A percentile compares a stretch with the other conserved stretches of the same genome.
These are phyloP conservation scores for Eulemur rufifrons DNA, from an alignment of 2,113 vertebrate species.

Conservation along the genomic window DNA sequence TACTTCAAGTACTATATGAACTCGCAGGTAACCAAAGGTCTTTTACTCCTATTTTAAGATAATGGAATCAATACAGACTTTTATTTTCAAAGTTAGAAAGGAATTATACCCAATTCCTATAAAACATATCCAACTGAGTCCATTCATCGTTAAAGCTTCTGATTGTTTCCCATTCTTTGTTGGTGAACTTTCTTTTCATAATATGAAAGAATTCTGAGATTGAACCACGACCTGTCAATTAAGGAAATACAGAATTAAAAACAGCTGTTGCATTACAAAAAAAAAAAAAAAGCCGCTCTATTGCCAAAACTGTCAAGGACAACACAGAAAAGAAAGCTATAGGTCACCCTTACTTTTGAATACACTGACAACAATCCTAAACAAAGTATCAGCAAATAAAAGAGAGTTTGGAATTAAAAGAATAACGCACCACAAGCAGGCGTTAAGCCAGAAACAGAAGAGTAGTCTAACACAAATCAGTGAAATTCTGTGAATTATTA, in stretches of 20 bases:
- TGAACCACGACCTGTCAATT: conserved; percentile 91
- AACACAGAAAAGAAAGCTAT: background rate
- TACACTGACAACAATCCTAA: background rate
- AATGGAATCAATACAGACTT: background rate
- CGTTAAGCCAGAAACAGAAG: background rate
- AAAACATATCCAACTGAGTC: conserved; percentile 93
- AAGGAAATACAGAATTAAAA: conserved; percentile 72
- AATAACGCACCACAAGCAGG: background rate
- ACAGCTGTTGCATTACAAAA: background rate
- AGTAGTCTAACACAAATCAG: background rate
- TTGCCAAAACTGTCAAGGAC: background rate
- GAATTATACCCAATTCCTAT: conserved; percentile 95
- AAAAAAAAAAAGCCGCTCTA: background rate
- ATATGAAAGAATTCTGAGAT: conserved; percentile 95
- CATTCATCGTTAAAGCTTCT: conserved; percentile 88
- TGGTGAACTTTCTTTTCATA: conserved; percentile 98
- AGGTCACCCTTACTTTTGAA: background rate
- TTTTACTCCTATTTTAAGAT: conserved; percentile 9
- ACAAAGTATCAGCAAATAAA: conserved; percentile 27
- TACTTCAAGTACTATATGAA: background rate
- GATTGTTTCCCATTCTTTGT: conserved; percentile 93
- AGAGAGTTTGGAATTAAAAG: background rate
- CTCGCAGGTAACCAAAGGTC: background rate
- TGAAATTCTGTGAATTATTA: background rate
- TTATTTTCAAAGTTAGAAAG: conserved; percentile 39